These are phyloP conservation scores for Odocoileus hemionus DNA, from an alignment of 2,113 vertebrate genomes.

Conservation along the genomic window DNA sequence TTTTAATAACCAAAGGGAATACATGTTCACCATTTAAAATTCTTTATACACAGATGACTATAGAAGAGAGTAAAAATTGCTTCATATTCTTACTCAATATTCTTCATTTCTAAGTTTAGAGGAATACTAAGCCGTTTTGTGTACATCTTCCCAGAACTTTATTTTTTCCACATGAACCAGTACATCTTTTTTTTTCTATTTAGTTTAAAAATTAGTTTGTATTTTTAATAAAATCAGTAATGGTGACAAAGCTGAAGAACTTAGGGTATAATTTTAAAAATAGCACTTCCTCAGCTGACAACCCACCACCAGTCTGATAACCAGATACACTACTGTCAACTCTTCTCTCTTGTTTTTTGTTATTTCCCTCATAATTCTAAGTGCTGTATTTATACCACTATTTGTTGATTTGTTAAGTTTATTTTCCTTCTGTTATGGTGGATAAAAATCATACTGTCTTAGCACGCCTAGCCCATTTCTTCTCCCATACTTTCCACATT, in stretches of 20 bases:
- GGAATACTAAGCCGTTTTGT: not conserved
- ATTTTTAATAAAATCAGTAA: not conserved
- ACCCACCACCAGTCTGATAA: not conserved
- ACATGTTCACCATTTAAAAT: not conserved
- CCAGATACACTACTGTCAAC: not conserved
- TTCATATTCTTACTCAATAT: not conserved
- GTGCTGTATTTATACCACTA: not conserved
- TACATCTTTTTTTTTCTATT: not conserved
- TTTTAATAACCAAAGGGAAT: not conserved
- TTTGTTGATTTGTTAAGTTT: not conserved
- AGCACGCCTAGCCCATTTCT: not conserved
- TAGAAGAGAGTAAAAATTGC: not conserved
- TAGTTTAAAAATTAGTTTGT: not conserved
- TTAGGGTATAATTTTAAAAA: not conserved
- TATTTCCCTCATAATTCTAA: not conserved
- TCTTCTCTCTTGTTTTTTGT: not conserved
- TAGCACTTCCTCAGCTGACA: not conserved
- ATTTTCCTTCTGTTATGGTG: not conserved
- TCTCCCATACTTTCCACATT: not conserved
- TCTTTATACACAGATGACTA: not conserved
- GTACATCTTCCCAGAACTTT: not conserved
- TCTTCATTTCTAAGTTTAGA: not conserved
- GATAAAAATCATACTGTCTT: not conserved
- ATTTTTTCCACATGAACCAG: not conserved
- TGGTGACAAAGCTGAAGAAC: not conserved